Percentiles rank a stretch among this genome's conserved stretches.
phyloP scores from a whole-genome alignment of 2,888 invertebrate genomes.

The Chrysopilus asiliformis region DNA sequence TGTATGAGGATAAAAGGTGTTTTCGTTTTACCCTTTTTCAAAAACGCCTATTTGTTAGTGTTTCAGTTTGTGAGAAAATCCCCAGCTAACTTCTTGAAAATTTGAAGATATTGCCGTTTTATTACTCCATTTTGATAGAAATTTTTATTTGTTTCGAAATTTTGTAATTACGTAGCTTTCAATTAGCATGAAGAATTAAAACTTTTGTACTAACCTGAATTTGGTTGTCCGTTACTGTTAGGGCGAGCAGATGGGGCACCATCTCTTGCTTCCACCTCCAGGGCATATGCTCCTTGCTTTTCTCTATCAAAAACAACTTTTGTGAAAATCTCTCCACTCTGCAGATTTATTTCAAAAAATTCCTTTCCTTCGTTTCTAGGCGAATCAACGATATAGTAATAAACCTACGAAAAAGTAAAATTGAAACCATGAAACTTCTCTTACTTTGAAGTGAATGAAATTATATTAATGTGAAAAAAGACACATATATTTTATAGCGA shows the following conservation, averaged over 20 bases:
- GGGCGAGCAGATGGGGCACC: constrained; percentile 93
- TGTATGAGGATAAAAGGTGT: background rate
- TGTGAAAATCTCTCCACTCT: constrained; percentile 91
- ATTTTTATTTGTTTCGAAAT: too few relatives aligned
- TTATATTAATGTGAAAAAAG: too few relatives aligned
- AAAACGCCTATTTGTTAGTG: background rate
- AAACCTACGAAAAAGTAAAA: constrained; percentile 55
- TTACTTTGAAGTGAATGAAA: too few relatives aligned
- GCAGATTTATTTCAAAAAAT: constrained; percentile 91
- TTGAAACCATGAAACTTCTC: too few relatives aligned
- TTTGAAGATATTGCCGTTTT: too few relatives aligned
- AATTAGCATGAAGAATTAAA: too few relatives aligned
- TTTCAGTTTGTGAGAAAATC: background rate
- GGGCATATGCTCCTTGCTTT: constrained; percentile 92
- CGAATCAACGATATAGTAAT: constrained; percentile 86
- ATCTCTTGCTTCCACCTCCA: constrained; percentile 94
- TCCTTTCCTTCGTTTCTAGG: constrained; percentile 86
- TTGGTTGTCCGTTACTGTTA: constrained; percentile 84
- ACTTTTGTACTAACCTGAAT: constrained; percentile 63
- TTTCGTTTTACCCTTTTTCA: constrained; percentile 1
- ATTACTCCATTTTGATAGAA: too few relatives aligned
- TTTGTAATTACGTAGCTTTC: too few relatives aligned
- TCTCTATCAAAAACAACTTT: constrained; percentile 94
- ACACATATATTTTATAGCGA: too few relatives aligned
- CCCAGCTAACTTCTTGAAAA: background rate